Evolutionary conservation across 2,888 invertebrate species (phyloP).

Genomic region (Amphipoea oculea): DNA sequence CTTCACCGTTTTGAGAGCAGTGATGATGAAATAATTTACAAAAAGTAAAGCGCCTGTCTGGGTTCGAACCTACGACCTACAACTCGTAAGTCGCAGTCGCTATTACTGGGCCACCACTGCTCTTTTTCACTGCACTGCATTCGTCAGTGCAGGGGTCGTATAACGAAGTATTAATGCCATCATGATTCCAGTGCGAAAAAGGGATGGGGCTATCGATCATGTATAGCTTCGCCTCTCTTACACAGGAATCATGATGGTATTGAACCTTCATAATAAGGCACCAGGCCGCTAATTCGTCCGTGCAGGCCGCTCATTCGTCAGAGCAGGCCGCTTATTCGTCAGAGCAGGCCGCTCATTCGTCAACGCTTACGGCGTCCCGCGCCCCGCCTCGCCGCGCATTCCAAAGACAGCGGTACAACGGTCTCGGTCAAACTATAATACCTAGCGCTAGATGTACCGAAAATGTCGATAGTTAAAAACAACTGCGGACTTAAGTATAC

Average conservation of each 20-base stretch:
- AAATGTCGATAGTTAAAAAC: slow-evolving; percentile 52
- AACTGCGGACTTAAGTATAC: slow-evolving; percentile 33
- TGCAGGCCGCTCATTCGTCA: no score
- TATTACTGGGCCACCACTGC: no score
- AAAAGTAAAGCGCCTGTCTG: no score
- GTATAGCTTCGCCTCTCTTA: neutral
- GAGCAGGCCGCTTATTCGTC: no score
- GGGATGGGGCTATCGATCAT: neutral
- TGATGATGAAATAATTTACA: no score
- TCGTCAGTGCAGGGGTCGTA: neutral
- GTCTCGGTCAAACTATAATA: neutral
- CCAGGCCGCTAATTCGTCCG: no score
- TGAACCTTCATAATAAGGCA: neutral
- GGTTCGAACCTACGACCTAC: no score
- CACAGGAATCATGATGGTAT: neutral
- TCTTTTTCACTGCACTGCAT: no score
- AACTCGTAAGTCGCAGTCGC: no score
- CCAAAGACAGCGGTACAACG: neutral
- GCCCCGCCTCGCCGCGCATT: neutral
- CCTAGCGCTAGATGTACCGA: slow-evolving; percentile 26
- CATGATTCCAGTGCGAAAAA: neutral
- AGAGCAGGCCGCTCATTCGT: no score
- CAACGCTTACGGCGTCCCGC: neutral
- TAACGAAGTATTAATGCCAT: neutral
- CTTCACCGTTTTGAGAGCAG: no score